Conservation (phyloP, 1,140 invertebrate genomes). For the Coelopa frigida region DNA sequence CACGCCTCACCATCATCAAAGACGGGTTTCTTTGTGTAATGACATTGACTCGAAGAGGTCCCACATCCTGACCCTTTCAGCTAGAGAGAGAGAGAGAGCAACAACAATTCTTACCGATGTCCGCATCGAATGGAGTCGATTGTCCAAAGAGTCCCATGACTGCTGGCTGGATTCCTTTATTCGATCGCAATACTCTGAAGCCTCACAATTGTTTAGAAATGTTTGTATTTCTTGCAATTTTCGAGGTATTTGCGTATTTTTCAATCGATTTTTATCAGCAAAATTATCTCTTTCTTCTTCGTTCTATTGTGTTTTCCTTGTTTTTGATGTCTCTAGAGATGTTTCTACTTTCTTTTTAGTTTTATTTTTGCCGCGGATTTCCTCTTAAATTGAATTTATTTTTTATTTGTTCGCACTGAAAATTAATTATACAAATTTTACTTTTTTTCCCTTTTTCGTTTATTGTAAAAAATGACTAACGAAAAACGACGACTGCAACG, state of each 20-base stretch:
- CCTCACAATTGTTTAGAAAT: neutral
- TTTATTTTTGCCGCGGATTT: no score
- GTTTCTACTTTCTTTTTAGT: neutral
- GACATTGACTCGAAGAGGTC: no score
- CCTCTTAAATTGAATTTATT: constrained; percentile 1
- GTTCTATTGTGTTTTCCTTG: neutral
- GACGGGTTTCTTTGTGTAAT: no score
- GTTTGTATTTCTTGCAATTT: constrained; percentile 9
- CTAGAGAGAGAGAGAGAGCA: no score
- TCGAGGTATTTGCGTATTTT: constrained; percentile 1
- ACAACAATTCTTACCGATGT: constrained; percentile 66
- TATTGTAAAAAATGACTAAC: constrained; percentile 11
- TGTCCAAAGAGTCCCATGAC: constrained; percentile 60
- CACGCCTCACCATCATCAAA: no score
- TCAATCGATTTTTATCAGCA: constrained; percentile 4
- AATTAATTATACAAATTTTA: no score
- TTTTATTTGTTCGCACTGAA: neutral
- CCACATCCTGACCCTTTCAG: no score
- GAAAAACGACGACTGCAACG: no score
- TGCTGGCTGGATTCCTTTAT: no score
- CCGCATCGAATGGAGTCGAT: constrained; percentile 62
- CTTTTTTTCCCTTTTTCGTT: no score
- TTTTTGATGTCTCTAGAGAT: constrained; percentile 2
- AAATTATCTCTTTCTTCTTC: constrained; percentile 2
- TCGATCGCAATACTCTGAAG: neutral